Base-by-base conservation (phyloP, 2,113 vertebrate species). In the Silurus asotus region DNA sequence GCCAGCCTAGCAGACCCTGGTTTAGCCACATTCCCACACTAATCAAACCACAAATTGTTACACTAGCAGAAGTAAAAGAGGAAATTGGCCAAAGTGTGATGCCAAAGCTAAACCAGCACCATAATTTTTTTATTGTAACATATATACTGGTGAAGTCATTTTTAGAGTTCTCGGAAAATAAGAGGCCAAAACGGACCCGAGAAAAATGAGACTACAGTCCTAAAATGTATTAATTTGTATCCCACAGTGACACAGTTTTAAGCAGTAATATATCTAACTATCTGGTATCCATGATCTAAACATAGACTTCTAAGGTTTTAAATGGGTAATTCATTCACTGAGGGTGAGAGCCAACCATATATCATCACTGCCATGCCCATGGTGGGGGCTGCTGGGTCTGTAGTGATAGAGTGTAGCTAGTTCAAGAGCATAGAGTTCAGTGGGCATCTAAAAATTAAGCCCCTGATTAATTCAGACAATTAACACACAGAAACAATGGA, bases 31-130 rank as follows among this genome's bases (percentile, higher is more conserved):
- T 92, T 93, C 93, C 92, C 91, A 91, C 93, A 93, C 93, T 94
- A 94, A 94, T 94, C 93, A 94, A 94, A 93, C 92, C 88, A 93
- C 94, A 92, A 94, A 93, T 93, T 94, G 92, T 94, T 93, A 93
- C 93, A 94, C 92, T 79, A 28, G 13, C 93, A 92, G 87, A 93
- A 93, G 92, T 92, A 90, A 94, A 93, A 92, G 91, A 94, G 92
- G 91, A 93, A 95, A 92, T 93, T 92, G 91, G 91, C 94, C 93
- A 93, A 91, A 94, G 93, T 93, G 93, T 92, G 91, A 93, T 92
- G 92, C 92, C 92, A 92, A 93, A 20, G 72, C 93, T 72, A 45
- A 51, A 72, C 69, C 45, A 48, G 45, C 90, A 92, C 92, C 91
- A 92, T 91, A 90, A 91, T 90, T 90, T 91, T 91, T 90, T 88